phyloP scores from a whole-genome alignment of 2,113 vertebrate genomes.

The Spilogale gracilis region DNA sequence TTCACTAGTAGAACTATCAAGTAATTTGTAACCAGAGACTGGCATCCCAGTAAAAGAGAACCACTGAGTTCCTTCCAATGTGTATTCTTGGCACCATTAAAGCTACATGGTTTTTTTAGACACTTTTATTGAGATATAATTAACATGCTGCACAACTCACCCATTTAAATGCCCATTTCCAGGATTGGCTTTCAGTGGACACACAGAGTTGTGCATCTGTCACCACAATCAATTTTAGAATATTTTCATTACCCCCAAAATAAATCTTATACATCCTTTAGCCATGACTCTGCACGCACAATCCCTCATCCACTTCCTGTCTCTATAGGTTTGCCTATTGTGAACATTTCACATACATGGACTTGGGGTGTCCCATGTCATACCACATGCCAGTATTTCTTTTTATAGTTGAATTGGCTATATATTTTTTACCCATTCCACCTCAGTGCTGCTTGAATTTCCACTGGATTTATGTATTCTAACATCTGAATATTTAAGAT shows the following conservation, averaged over 20 bases:
- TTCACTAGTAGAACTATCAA: slow-evolving; percentile 1
- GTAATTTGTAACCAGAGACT: background rate
- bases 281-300: background rate
- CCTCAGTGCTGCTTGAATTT: background rate
- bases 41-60: background rate
- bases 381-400: background rate
- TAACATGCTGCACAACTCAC: background rate
- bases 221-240: background rate
- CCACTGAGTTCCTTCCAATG: background rate
- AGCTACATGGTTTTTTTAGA: background rate
- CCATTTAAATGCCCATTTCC: background rate
- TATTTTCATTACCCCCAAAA: background rate
- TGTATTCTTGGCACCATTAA: background rate
- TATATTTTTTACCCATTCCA: background rate
- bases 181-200: background rate
- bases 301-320: background rate
- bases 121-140: background rate
- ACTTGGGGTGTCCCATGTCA: background rate
- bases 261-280: background rate
- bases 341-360: background rate
- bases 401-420: background rate
- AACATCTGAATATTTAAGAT: background rate
- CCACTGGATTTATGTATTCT: background rate
- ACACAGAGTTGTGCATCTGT: background rate
- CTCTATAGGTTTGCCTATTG: background rate